Conservation (phyloP, 2,888 invertebrate genomes). For the Mamestra brassicae region DNA sequence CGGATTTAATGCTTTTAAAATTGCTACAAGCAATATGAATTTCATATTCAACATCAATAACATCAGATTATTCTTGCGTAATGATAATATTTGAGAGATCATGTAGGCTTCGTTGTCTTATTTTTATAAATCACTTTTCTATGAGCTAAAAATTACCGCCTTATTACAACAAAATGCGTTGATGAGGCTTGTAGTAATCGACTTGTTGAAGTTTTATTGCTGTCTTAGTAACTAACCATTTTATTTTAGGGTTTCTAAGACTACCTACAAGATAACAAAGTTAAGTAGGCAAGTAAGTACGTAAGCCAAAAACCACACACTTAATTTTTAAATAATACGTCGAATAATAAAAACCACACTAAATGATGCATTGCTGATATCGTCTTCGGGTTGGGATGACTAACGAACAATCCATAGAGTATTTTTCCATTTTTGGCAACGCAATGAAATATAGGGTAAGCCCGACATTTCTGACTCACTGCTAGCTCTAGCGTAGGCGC, state of each 20-base stretch:
- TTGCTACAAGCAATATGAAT: background rate
- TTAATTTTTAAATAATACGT: background rate
- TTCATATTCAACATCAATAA: constrained; percentile 30
- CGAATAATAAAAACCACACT: constrained; percentile 10
- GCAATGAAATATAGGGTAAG: constrained; percentile 27
- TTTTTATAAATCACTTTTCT: constrained; percentile 25
- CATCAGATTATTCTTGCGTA: constrained; percentile 20
- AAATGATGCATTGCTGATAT: constrained; percentile 14
- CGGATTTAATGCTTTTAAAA: constrained; percentile 33
- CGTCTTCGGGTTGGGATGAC: constrained; percentile 26
- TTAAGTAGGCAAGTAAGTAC: background rate
- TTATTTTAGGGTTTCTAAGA: background rate
- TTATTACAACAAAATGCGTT: background rate
- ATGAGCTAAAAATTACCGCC: background rate
- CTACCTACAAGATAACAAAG: background rate
- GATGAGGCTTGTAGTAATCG: background rate
- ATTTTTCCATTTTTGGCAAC: constrained; percentile 40
- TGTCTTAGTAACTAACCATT: background rate
- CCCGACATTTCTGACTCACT: constrained; percentile 31
- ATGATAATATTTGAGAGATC: constrained; percentile 2
- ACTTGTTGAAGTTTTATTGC: background rate
- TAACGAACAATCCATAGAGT: constrained; percentile 11
- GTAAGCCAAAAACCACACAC: background rate
- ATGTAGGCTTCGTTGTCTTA: constrained; percentile 13
- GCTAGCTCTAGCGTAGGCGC: constrained; percentile 29